Percentiles rank a stretch among this genome's conserved stretches.
phyloP scores from a whole-genome alignment of 2,797 vertebrate species.

The Enteromius treurensis region DNA sequence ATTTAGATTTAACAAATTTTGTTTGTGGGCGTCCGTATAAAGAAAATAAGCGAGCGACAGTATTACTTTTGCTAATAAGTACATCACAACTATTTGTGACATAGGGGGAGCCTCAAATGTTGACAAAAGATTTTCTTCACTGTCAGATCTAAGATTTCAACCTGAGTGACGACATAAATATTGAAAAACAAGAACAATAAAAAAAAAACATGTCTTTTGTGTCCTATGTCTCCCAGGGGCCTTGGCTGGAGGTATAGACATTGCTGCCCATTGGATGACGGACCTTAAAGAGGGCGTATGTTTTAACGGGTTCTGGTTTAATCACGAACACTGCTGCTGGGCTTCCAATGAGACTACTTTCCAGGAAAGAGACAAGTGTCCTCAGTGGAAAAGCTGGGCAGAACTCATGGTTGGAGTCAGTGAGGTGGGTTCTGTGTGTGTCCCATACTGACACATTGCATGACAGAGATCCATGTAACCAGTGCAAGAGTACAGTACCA shows the following conservation, averaged over 20 bases:
- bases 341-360: slow-evolving; percentile 87
- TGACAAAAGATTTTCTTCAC: neutral
- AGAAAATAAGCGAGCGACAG: neutral
- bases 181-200: too few species aligned
- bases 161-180: neutral
- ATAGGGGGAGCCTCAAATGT: neutral
- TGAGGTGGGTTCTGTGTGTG: slow-evolving; percentile 72
- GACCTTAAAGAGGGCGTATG: slow-evolving; percentile 95
- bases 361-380: slow-evolving; percentile 87
- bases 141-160: neutral
- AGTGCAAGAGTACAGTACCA: neutral
- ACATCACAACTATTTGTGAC: neutral
- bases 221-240: slow-evolving; percentile 77
- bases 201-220: neutral
- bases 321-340: slow-evolving; percentile 98
- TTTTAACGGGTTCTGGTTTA: slow-evolving; percentile 91
- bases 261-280: slow-evolving; percentile 95
- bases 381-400: slow-evolving; percentile 93
- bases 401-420: slow-evolving; percentile 84
- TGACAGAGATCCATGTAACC: neutral
- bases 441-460: neutral
- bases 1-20: neutral
- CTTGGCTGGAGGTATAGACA: slow-evolving; percentile 94
- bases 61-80: neutral
- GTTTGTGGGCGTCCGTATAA: neutral